These are phyloP conservation scores for Poecilia latipinna DNA, from an alignment of 2,113 vertebrate genomes.

Conservation along the genomic window DNA sequence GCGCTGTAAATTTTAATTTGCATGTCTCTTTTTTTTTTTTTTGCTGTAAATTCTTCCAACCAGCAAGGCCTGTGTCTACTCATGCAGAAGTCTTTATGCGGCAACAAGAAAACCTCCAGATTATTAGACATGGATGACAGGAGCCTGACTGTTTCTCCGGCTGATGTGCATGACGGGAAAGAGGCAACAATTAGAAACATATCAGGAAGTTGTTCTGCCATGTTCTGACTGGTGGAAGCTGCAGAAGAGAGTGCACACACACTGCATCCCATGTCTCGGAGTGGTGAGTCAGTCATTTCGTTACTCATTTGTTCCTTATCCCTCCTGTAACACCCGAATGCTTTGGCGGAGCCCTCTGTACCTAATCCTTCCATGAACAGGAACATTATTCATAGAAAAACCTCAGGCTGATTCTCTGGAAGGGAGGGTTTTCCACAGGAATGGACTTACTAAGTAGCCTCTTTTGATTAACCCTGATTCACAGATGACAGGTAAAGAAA, in stretches of 20 bases:
- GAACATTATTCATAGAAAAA: conserved; percentile 41
- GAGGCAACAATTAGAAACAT: conserved; percentile 69
- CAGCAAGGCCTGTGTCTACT: conserved; percentile 12
- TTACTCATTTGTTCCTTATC: conserved; percentile 71
- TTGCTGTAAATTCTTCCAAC: conserved; percentile 11
- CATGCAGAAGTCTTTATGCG: conserved; percentile 21
- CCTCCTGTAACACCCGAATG: conserved; percentile 55
- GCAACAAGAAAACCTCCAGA: conserved; percentile 35
- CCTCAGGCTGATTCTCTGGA: conserved; percentile 32
- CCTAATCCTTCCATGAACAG: conserved; percentile 52
- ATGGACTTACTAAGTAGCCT: conserved; percentile 11
- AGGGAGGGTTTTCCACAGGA: conserved; percentile 34
- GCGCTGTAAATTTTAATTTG: conserved; percentile 31
- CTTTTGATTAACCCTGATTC: not conserved
- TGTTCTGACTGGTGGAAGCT: conserved; percentile 29
- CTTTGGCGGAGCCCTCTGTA: conserved; percentile 56
- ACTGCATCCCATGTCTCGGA: conserved; percentile 31
- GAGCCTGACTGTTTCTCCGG: conserved; percentile 59
- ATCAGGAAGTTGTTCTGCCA: conserved; percentile 47
- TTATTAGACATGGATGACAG: conserved; percentile 59
- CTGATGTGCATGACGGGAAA: conserved; percentile 48
- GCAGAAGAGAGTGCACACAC: conserved; percentile 12
- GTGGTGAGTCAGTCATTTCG: conserved; percentile 62
- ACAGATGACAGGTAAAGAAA: not conserved
- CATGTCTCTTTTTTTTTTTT: conserved; percentile 1